Percentiles rank a stretch among this genome's conserved stretches.
Conservation (phyloP, 1,140 invertebrate species). For the Cylas formicarius region DNA sequence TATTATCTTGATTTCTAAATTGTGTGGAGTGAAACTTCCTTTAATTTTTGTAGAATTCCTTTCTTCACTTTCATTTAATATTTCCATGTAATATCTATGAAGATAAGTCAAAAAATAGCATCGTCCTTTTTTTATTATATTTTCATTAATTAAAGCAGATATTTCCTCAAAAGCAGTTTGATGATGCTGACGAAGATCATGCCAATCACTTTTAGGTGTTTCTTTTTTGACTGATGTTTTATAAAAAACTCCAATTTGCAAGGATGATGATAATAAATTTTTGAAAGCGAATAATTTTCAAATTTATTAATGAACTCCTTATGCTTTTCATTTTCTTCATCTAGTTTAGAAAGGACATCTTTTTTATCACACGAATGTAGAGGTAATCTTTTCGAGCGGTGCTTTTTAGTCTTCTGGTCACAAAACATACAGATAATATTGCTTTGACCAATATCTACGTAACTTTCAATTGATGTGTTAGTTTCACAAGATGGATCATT, state of each 20-base stretch:
- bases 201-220: conserved; percentile 11
- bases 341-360: conserved; percentile 6
- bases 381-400: background rate
- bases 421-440: conserved; percentile 1
- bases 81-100: conserved; percentile 10
- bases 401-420: conserved; percentile 6
- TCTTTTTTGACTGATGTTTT: conserved; percentile 11
- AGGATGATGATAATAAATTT: conserved; percentile 9
- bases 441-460: background rate
- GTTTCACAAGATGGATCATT: background rate
- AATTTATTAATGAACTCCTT: conserved; percentile 12
- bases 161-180: conserved; percentile 14
- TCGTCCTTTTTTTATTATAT: conserved; percentile 11
- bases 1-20: conserved; percentile 21
- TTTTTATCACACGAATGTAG: conserved; percentile 9
- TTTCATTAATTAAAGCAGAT: conserved; percentile 9
- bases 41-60: conserved; percentile 5
- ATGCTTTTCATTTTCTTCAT: conserved; percentile 10
- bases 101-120: conserved; percentile 12
- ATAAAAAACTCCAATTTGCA: conserved; percentile 6
- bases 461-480: background rate
- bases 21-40: conserved; percentile 12
- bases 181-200: conserved; percentile 9
- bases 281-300: conserved; percentile 2
- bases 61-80: conserved; percentile 11